These are phyloP conservation scores for Actinopyga echinites DNA, from an alignment of 53 echinoderm and acorn worm genomes.

Conservation along the genomic window DNA sequence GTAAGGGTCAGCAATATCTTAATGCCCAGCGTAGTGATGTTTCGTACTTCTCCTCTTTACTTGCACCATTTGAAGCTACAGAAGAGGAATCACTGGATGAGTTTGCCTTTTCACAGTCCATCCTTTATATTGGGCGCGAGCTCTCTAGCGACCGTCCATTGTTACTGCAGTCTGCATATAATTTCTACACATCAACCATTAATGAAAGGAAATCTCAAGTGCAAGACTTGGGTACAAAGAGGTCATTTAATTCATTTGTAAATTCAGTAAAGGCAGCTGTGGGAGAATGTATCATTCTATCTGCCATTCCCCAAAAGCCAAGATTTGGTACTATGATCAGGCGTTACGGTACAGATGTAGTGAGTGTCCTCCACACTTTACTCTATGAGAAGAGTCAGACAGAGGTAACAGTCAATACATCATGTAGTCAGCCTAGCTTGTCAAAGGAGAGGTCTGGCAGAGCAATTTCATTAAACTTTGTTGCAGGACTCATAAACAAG, in stretches of 20 bases:
- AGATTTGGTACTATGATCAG: slow-evolving; percentile 24
- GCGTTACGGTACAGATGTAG: slow-evolving; percentile 15
- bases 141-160: not conserved
- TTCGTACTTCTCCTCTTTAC: not conserved
- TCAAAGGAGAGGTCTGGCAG: not conserved
- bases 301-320: not conserved
- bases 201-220: not conserved
- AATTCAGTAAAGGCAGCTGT: not conserved
- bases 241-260: not conserved
- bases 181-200: not conserved
- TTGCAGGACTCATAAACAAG: not conserved
- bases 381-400: not conserved
- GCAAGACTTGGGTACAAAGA: not conserved
- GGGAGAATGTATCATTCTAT: not conserved
- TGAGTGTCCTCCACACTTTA: not conserved
- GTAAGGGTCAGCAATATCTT: not conserved
- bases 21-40: not conserved
- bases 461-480: not conserved
- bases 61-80: not conserved
- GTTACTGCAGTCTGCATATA: slow-evolving; percentile 2
- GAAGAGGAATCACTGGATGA: not conserved
- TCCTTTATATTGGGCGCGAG: not conserved
- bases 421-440: not conserved
- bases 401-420: not conserved
- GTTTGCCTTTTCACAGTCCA: not conserved